Conservation (phyloP, 2,113 vertebrate species). For the Delphinapterus leucas region DNA sequence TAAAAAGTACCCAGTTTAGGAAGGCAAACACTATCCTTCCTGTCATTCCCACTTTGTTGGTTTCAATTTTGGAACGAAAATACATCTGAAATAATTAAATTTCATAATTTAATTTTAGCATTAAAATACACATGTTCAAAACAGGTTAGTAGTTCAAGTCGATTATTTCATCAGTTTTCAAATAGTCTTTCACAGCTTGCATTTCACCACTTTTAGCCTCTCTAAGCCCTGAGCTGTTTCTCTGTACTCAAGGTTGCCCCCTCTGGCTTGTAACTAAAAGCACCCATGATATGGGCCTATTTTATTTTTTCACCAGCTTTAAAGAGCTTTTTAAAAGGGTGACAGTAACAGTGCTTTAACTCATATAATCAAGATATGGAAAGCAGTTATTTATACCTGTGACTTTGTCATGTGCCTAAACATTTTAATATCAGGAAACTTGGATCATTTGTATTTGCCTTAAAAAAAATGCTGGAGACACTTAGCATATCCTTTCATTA, state of each 20-base stretch:
- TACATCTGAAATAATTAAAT: neutral
- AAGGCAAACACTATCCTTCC: neutral
- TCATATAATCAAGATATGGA: neutral
- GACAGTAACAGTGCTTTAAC: neutral
- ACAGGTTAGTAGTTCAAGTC: neutral
- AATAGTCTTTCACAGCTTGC: neutral
- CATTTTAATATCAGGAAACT: neutral
- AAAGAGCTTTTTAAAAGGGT: neutral
- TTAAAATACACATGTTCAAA: neutral
- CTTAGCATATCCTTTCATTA: neutral
- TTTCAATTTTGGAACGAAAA: slow-evolving; percentile 27
- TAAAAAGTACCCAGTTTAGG: neutral
- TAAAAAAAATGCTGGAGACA: neutral
- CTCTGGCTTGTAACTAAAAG: neutral
- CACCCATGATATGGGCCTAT: neutral
- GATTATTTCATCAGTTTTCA: neutral
- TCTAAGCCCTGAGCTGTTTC: neutral
- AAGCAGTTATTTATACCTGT: neutral
- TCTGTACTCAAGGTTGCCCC: neutral
- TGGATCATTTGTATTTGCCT: neutral
- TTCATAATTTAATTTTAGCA: slow-evolving; percentile 24
- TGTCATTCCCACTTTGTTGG: neutral
- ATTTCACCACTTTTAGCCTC: neutral
- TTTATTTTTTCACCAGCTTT: slow-evolving; percentile 1
- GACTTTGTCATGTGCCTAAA: neutral